Base-by-base conservation (phyloP, 2,797 vertebrate genomes). In the Myiotriccus ornatus region DNA sequence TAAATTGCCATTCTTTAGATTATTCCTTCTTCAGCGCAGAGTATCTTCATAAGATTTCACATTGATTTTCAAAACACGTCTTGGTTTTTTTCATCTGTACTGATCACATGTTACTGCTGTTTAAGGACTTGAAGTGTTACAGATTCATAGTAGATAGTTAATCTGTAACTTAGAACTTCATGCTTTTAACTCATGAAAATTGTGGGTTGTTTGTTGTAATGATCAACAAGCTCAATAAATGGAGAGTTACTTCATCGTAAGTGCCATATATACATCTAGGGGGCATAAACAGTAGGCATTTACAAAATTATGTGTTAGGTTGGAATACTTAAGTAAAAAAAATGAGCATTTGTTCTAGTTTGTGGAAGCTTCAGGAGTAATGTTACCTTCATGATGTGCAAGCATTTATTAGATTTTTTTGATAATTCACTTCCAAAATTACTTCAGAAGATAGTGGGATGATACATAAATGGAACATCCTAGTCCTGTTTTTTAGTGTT, bases 261-360 rank as follows among this genome's bases (percentile, higher is more conserved):
- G 2, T 68, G 8, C 5, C 5, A 5, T 21, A 0, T 32, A 3
- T 8, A 15, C 3, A 5, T 3, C 7, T 2, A 24, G 10, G 6
- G 3, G 14, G 1, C 16, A 65, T 35, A 44, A 75, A 53, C 8
- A 49, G 5, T 20, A 49, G 35, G 4, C 12, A 12, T 84, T 65
- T 35, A 53, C 6, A 5, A 57, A 80, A 50, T 35, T 35, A 18
- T 3, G 1, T 50, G 6, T 24, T 70, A 28, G 22, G 7, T 60
- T 46, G 68, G 28, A 27, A 30, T 44, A 21, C 6, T 44, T 87
- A 0, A 59, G 11, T 27, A 6, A 74, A 78, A 86, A 21, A 64
- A 14, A 2, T 19, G 27, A 46, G 15, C 14, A 19, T 18, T 71
- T 81, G 16, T 22, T 10, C 10, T 41, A 24, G 13, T 55, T 20